Conservation (phyloP, 2,797 vertebrate genomes). For the Lacerta agilis region DNA sequence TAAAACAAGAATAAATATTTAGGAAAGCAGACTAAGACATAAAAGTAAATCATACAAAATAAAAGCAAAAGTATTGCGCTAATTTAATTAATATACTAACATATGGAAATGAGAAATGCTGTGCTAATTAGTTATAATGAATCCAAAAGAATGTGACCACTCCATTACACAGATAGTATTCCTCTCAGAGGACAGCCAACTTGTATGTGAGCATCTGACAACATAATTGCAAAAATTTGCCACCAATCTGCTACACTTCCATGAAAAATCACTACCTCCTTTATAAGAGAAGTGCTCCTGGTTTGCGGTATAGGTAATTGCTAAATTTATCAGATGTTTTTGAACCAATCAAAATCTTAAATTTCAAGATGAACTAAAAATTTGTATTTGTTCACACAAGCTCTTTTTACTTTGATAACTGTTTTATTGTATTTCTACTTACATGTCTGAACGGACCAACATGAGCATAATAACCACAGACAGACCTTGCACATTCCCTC, state of each 20-base stretch:
- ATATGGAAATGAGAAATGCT: background rate
- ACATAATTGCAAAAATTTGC: background rate
- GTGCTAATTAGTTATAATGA: background rate
- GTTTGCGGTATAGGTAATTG: background rate
- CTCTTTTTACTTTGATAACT: background rate
- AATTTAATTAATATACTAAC: background rate
- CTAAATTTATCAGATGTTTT: background rate
- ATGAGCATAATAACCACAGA: no score
- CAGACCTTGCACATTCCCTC: background rate
- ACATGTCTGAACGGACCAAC: background rate
- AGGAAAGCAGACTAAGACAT: background rate
- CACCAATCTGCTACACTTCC: background rate
- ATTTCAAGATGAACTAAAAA: background rate
- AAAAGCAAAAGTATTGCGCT: background rate
- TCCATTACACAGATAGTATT: background rate
- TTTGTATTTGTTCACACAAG: background rate
- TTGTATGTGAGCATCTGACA: background rate
- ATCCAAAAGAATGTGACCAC: background rate
- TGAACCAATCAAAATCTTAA: background rate
- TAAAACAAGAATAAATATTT: background rate
- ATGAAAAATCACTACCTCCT: background rate
- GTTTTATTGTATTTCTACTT: background rate
- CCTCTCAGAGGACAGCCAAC: background rate
- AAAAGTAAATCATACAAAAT: background rate
- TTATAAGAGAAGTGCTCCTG: background rate